Conservation (phyloP, 1,140 invertebrate species). For the Ips typographus region DNA sequence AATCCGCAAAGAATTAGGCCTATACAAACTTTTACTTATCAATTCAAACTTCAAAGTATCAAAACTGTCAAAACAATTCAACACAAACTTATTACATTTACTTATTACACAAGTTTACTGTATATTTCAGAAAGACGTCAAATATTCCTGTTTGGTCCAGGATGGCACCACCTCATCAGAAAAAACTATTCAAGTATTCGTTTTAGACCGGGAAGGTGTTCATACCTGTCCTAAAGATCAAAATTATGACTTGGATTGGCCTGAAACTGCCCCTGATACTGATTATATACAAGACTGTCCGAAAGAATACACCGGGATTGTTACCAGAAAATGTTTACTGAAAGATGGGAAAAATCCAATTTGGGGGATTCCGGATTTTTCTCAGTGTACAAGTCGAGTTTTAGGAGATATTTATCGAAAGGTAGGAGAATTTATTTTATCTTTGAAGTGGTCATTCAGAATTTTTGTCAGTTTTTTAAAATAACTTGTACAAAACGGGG, state of each 20-base stretch:
- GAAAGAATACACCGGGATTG: slow-evolving; percentile 54
- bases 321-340: slow-evolving; percentile 59
- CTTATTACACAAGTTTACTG: no score
- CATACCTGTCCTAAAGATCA: slow-evolving; percentile 57
- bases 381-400: slow-evolving; percentile 66
- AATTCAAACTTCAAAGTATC: no score
- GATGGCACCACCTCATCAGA: slow-evolving; percentile 60
- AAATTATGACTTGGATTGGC: slow-evolving; percentile 59
- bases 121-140: slow-evolving; percentile 59
- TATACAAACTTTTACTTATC: no score
- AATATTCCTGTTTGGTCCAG: slow-evolving; percentile 62
- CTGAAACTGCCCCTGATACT: slow-evolving; percentile 62
- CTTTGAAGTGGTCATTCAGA: background rate
- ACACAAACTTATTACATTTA: no score
- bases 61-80: no score
- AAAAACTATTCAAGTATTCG: slow-evolving; percentile 61
- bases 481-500: no score
- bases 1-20: no score
- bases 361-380: slow-evolving; percentile 75
- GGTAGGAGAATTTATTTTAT: slow-evolving; percentile 16
- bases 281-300: slow-evolving; percentile 63
- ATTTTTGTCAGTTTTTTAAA: background rate
- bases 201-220: slow-evolving; percentile 60
- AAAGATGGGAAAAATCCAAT: slow-evolving; percentile 62
- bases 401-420: slow-evolving; percentile 58